These are phyloP conservation scores for Drosophila falleni DNA, from an alignment of 2,888 invertebrate species.

Conservation along the genomic window DNA sequence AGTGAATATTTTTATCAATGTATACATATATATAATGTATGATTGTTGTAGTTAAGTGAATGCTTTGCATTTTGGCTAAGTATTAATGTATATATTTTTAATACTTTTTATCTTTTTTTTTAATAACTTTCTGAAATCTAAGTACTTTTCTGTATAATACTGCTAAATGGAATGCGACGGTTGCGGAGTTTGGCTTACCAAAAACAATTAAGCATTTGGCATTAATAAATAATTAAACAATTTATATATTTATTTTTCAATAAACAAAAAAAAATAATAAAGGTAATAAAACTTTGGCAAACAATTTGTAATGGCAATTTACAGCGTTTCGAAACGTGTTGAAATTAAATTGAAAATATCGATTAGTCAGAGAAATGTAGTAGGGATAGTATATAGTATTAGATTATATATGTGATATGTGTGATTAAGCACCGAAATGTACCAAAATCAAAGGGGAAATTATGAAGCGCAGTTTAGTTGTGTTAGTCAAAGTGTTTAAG, in stretches of 20 bases:
- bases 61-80: conserved; percentile 63
- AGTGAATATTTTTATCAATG: conserved; percentile 45
- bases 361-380: conserved; percentile 20
- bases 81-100: conserved; percentile 32
- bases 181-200: conserved; percentile 31
- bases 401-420: conserved; percentile 28
- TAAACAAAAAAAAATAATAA: conserved; percentile 34
- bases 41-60: conserved; percentile 49
- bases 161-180: conserved; percentile 69
- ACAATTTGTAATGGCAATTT: conserved; percentile 62
- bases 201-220: conserved; percentile 27
- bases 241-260: conserved; percentile 33
- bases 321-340: conserved; percentile 32
- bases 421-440: conserved; percentile 29
- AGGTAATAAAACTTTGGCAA: conserved; percentile 66
- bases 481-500: conserved; percentile 32
- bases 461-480: conserved; percentile 35
- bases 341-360: conserved; percentile 6
- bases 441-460: not conserved
- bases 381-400: not conserved
- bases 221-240: conserved; percentile 43
- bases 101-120: conserved; percentile 23
- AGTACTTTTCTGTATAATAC: conserved; percentile 67
- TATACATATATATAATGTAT: conserved; percentile 18
- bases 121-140: conserved; percentile 40